Conservation (phyloP, 2,888 invertebrate species). For the Nomada flava region DNA sequence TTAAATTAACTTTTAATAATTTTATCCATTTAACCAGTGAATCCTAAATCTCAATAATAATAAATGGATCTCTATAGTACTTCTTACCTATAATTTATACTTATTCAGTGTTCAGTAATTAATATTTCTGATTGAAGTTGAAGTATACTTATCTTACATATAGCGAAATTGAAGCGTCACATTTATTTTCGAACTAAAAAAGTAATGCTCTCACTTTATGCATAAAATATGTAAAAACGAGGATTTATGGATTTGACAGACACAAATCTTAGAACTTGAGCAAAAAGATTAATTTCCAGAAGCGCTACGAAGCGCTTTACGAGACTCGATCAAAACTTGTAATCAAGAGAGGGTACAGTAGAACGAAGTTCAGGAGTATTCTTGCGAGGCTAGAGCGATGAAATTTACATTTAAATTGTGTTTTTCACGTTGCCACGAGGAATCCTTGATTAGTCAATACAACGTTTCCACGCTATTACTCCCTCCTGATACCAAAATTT, state of each 20-base stretch:
- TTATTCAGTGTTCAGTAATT: no score
- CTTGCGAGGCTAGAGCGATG: constrained; percentile 43
- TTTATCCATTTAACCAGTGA: no score
- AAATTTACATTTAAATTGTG: constrained; percentile 69
- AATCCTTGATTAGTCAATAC: constrained; percentile 45
- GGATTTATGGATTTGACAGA: neutral
- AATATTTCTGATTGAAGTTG: no score
- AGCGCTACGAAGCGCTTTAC: constrained; percentile 33
- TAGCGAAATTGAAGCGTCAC: no score
- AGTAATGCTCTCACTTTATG: neutral
- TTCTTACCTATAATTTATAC: no score
- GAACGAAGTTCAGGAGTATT: constrained; percentile 52
- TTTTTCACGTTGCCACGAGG: constrained; percentile 47
- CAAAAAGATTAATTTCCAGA: constrained; percentile 56
- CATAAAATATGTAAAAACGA: neutral
- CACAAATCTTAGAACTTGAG: constrained; percentile 9
- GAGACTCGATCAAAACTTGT: constrained; percentile 66
- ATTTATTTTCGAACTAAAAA: no score
- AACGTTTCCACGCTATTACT: constrained; percentile 1
- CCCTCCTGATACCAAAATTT: neutral
- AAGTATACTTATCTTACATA: no score
- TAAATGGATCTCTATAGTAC: no score
- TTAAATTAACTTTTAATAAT: no score
- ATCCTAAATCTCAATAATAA: no score
- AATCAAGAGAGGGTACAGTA: constrained; percentile 49